Evolutionary conservation across 1,140 invertebrate species (phyloP), one percentile per base, ranked within the genome.

Genomic region (Drosophila funebris): DNA sequence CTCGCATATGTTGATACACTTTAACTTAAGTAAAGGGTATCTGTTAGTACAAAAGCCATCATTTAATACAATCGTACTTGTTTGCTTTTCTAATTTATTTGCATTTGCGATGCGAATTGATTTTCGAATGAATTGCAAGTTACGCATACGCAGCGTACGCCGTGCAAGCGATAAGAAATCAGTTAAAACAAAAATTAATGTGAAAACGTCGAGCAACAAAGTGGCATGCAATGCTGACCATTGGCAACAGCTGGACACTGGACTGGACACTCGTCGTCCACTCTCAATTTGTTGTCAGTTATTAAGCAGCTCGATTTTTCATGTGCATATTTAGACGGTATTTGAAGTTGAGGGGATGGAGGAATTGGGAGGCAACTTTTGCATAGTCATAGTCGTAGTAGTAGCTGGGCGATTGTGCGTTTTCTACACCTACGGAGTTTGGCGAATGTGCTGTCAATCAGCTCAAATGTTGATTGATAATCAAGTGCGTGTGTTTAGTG

Each of bases 261-360:
- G 8, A 48, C 24, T 48, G 29, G 48, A 31, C 48, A 16, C 29
- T 41, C 62, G 29, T 44, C 22, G 37, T 54, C 72, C 79, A 62
- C 63, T 62, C 60, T 31, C 71, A 78, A 78, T 75, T 78, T 70
- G 52, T 82, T 87, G 82, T 70, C 82, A 88, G 74, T 82, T 87
- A 87, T 87, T 87, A 87, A 78, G 44, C 53, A 68, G 66, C 20
- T 75, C 68, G 73, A 87, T 87, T 82, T 87, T 73, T 87, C 78
- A 87, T 37, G 46, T 13, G 69, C 36, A 22, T 71, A 54, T 68
- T 61, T 54, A 31, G 39, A 58, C 44, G 27, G 53, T 9, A 39
- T 43, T 50, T 54, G 56, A 44, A 14, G 27, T 37, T 82, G 69
- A 70, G 63, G 66, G 60, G n/a, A 13, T 4, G 33, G 11, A 27